Percentiles rank a stretch among this genome's conserved stretches.
Evolutionary conservation across 2,113 vertebrate species (phyloP).

Genomic region (Morone chrysops): DNA sequence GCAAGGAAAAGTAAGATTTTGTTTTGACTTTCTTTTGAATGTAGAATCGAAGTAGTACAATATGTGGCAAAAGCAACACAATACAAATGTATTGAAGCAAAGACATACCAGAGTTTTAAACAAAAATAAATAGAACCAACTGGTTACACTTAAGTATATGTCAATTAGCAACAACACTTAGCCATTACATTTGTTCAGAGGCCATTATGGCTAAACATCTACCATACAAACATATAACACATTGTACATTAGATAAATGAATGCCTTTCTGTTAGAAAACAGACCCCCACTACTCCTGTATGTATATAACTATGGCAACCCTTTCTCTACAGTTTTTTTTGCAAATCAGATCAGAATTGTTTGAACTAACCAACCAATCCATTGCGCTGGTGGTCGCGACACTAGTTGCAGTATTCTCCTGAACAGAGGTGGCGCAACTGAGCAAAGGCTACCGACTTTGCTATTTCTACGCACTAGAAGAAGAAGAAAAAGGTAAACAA

Average conservation of each 20-base stretch:
- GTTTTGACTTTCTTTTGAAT: constrained; percentile 23
- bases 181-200: background rate
- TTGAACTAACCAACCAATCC: background rate
- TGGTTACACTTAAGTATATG: too few species aligned
- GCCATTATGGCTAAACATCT: background rate
- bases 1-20: constrained; percentile 19
- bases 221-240: too few species aligned
- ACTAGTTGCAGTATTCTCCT: too few species aligned
- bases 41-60: background rate
- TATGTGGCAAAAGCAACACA: background rate
- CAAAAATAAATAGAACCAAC: background rate
- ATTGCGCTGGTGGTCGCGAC: too few species aligned
- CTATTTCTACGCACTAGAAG: too few species aligned
- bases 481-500: too few species aligned
- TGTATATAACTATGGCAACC: background rate
- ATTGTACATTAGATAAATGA: too few species aligned
- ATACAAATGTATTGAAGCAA: background rate
- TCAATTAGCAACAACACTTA: too few species aligned
- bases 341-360: background rate
- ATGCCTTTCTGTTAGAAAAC: too few species aligned
- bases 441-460: too few species aligned
- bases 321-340: background rate
- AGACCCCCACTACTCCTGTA: background rate
- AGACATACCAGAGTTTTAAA: background rate
- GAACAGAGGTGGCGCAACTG: too few species aligned